Percentiles rank a stretch among this genome's conserved stretches.
phyloP scores from a whole-genome alignment of 2,797 vertebrate species.

The Sebastolobus alascanus region DNA sequence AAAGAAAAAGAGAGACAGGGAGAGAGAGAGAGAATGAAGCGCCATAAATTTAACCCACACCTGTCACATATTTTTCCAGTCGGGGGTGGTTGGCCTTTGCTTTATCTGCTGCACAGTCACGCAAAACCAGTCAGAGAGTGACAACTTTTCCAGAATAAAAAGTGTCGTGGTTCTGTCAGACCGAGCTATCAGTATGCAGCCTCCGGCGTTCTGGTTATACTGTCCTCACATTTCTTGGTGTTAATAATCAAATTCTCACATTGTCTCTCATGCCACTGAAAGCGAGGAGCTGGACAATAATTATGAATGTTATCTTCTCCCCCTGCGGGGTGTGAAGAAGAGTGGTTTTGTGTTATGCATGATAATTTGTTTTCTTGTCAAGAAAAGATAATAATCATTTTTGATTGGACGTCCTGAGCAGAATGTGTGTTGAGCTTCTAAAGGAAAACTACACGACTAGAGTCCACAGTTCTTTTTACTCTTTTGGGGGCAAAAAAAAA shows the following conservation, averaged over 20 bases:
- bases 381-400: conserved; percentile 25
- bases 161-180: conserved; percentile 34
- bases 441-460: conserved; percentile 27
- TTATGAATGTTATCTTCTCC: conserved; percentile 52
- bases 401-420: conserved; percentile 23
- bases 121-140: conserved; percentile 41
- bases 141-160: conserved; percentile 50
- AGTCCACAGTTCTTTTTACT: conserved; percentile 21
- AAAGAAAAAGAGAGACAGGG: conserved; percentile 6
- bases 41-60: conserved; percentile 24
- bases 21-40: background rate
- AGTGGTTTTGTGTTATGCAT: conserved; percentile 20
- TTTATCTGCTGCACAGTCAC: conserved; percentile 31
- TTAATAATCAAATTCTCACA: conserved; percentile 53
- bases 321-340: conserved; percentile 22
- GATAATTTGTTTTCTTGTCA: conserved; percentile 29
- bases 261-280: conserved; percentile 26
- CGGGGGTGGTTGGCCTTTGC: conserved; percentile 9
- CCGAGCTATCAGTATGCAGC: conserved; percentile 34
- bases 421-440: conserved; percentile 23
- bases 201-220: conserved; percentile 31
- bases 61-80: conserved; percentile 15
- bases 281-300: conserved; percentile 43
- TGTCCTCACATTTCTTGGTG: conserved; percentile 51
- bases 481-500: conserved; percentile 25